A percentile compares a stretch with the other conserved stretches of the same genome.
These are phyloP conservation scores for Micropterix aruncella DNA, from an alignment of 2,888 invertebrate species.

Conservation along the genomic window DNA sequence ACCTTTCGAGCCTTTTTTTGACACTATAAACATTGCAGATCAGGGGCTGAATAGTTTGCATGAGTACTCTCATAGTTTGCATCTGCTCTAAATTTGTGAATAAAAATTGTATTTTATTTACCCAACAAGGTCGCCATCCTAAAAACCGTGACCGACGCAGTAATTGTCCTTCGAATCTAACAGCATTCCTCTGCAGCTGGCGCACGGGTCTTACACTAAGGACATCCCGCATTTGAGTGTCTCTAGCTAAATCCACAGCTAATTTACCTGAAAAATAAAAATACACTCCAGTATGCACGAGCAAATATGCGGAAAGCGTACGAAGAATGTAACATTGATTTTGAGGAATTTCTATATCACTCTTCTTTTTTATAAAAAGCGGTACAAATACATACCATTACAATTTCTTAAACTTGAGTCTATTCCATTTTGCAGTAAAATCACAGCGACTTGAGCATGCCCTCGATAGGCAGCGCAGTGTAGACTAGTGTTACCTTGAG, in stretches of 20 bases:
- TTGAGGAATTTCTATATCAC: slow-evolving; percentile 3
- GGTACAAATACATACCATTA: slow-evolving; percentile 33
- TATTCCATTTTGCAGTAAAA: slow-evolving; percentile 50
- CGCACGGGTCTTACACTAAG: slow-evolving; percentile 47
- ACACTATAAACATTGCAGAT: no score
- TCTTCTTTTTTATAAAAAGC: no score
- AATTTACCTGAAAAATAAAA: slow-evolving; percentile 33
- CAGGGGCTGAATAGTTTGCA: no score
- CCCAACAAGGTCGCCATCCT: slow-evolving; percentile 52
- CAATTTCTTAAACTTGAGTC: slow-evolving; percentile 45
- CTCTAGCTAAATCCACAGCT: slow-evolving; percentile 45
- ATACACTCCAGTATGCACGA: no score
- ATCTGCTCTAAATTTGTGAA: no score
- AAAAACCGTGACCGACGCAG: slow-evolving; percentile 45
- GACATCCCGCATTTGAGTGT: slow-evolving; percentile 47
- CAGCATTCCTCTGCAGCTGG: slow-evolving; percentile 40
- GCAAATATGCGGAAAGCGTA: no score
- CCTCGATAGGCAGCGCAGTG: slow-evolving; percentile 53
- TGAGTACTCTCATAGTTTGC: no score
- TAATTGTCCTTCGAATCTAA: slow-evolving; percentile 48
- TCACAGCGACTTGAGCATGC: slow-evolving; percentile 45
- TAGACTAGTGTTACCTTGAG: slow-evolving; percentile 48
- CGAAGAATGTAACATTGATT: background rate
- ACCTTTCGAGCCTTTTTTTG: no score
- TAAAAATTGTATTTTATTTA: no score